Evolutionary conservation across 2,113 vertebrate genomes (phyloP).

Genomic region (Penelope pileata): DNA sequence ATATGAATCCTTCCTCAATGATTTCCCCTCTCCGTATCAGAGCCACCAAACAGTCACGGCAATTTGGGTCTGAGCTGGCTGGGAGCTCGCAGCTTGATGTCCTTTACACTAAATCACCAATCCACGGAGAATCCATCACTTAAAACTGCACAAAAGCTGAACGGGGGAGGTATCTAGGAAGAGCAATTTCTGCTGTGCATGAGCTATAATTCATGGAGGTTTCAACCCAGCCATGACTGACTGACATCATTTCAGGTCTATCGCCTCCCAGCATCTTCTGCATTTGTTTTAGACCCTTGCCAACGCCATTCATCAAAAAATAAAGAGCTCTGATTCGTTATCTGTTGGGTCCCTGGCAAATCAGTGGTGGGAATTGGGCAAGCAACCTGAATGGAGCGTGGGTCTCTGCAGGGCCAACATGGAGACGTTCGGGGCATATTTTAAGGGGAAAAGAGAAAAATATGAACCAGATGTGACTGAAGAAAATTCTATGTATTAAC

Average conservation of each 20-base stretch:
- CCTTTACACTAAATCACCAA: neutral
- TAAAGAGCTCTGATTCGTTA: neutral
- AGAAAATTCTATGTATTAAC: neutral
- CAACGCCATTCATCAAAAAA: neutral
- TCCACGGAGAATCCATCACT: neutral
- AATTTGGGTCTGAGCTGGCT: neutral
- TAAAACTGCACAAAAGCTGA: slow-evolving; percentile 9
- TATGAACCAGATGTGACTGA: neutral
- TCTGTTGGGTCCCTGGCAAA: neutral
- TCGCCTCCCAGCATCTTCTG: neutral
- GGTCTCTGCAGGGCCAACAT: fast-evolving
- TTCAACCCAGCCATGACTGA: neutral
- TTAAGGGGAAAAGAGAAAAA: neutral
- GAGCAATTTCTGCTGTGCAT: neutral
- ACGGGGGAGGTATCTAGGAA: neutral
- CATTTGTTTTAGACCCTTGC: neutral
- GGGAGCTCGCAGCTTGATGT: neutral
- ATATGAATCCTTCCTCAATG: neutral
- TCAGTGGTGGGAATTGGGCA: neutral
- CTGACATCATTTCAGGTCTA: neutral
- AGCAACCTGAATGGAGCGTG: neutral
- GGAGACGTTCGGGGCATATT: neutral
- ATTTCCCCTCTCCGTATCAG: neutral
- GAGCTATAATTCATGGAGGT: neutral
- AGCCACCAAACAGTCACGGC: neutral